phyloP scores from a whole-genome alignment of 2,797 vertebrate genomes.

The Ataeniobius toweri region DNA sequence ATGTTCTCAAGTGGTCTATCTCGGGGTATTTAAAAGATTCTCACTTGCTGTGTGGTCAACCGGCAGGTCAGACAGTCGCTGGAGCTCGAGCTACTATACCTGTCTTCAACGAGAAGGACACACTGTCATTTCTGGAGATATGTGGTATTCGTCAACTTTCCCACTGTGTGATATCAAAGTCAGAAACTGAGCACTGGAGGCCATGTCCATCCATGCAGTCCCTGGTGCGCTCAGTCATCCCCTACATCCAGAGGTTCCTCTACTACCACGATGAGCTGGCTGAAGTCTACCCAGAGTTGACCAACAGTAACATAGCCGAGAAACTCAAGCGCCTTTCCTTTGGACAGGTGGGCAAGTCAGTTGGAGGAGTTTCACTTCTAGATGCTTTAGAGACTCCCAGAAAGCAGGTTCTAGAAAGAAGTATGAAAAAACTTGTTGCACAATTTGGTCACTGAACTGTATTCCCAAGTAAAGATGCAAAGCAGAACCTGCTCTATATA shows the following conservation, averaged over 20 bases:
- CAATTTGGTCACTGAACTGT: background rate
- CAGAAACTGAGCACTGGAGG: constrained; percentile 75
- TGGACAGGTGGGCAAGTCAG: constrained; percentile 68
- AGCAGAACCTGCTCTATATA: too few relatives aligned
- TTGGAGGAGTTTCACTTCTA: background rate
- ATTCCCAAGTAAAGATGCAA: background rate
- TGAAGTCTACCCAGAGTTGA: constrained; percentile 70
- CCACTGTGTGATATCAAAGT: constrained; percentile 65
- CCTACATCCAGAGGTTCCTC: constrained; percentile 83
- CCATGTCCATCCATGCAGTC: constrained; percentile 74
- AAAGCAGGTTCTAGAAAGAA: too few relatives aligned
- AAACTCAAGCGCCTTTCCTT: constrained; percentile 72
- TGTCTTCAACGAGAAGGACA: constrained; percentile 71
- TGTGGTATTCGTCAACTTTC: constrained; percentile 75
- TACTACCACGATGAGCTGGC: constrained; percentile 71
- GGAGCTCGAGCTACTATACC: constrained; percentile 15
- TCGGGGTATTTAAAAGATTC: too few relatives aligned
- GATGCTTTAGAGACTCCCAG: background rate
- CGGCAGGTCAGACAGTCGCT: constrained; percentile 13
- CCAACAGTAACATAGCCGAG: constrained; percentile 61
- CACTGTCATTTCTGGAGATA: constrained; percentile 78
- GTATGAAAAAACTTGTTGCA: too few relatives aligned
- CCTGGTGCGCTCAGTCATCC: constrained; percentile 72
- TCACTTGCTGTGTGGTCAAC: background rate
- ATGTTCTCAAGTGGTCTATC: background rate